These are phyloP conservation scores for Ectemnius continuus DNA, from an alignment of 2,888 invertebrate species.

Conservation along the genomic window DNA sequence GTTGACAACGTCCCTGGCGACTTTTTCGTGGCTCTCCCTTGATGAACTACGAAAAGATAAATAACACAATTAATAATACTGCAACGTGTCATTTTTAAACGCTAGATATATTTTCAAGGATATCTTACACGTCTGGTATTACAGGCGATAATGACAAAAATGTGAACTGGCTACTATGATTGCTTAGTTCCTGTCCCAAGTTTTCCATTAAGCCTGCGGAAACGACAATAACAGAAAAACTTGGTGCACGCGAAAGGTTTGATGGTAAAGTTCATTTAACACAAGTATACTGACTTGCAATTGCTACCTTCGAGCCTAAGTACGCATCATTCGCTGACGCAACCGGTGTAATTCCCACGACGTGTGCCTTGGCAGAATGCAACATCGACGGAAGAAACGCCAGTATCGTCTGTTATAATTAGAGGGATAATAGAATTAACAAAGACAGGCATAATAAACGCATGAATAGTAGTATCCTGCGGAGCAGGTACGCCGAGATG, in stretches of 20 bases:
- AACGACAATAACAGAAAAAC: not conserved
- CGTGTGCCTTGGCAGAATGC: slow-evolving; percentile 61
- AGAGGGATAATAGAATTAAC: not conserved
- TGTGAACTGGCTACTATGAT: slow-evolving; percentile 61
- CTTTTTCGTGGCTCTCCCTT: slow-evolving; percentile 62
- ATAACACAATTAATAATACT: not conserved
- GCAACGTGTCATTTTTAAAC: not conserved
- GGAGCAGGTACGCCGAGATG: not conserved
- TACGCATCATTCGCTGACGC: slow-evolving; percentile 67
- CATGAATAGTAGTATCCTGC: not conserved
- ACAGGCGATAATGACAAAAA: slow-evolving; percentile 71
- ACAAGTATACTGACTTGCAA: slow-evolving; percentile 63
- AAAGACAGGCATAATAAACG: not conserved
- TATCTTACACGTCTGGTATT: slow-evolving; percentile 62
- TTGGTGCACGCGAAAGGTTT: not conserved
- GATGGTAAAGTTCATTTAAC: not conserved
- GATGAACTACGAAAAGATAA: slow-evolving; percentile 48
- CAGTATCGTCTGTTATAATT: slow-evolving; percentile 66
- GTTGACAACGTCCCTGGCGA: slow-evolving; percentile 69
- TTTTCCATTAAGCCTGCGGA: slow-evolving; percentile 70
- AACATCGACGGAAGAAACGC: slow-evolving; percentile 72
- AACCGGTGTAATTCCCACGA: slow-evolving; percentile 72
- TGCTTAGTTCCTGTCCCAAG: slow-evolving; percentile 65
- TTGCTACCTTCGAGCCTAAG: slow-evolving; percentile 69
- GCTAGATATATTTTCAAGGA: not conserved